Conservation (phyloP, 1,140 invertebrate species). For the Ips nitidus region DNA sequence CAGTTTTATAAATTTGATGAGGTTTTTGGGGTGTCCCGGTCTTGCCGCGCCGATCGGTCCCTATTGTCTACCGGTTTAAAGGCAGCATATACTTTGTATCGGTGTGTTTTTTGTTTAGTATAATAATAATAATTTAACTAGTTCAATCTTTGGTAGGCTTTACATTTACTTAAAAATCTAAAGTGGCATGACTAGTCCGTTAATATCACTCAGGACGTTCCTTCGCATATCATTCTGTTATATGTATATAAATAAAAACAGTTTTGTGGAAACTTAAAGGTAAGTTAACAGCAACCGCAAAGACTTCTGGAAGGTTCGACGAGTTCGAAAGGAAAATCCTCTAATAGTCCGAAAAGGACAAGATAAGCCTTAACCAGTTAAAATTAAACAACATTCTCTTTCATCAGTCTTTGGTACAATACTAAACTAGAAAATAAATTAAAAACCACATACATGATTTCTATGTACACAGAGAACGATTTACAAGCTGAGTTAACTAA, state of each 20-base stretch:
- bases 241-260: too few species aligned
- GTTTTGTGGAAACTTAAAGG: too few species aligned
- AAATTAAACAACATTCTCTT: slow-evolving; percentile 42
- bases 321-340: too few species aligned
- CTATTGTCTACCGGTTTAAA: slow-evolving; percentile 45
- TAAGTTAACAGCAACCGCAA: too few species aligned
- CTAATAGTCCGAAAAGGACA: too few species aligned
- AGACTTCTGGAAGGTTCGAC: too few species aligned
- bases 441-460: slow-evolving; percentile 33
- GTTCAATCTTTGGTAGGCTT: slow-evolving; percentile 52
- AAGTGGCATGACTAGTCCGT: slow-evolving; percentile 49
- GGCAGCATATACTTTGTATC: slow-evolving; percentile 39
- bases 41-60: background rate
- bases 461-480: slow-evolving; percentile 5
- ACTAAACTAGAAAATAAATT: slow-evolving; percentile 43
- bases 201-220: slow-evolving; percentile 48
- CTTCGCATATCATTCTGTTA: slow-evolving; percentile 4
- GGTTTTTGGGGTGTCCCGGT: background rate
- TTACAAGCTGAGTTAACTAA: background rate
- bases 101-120: slow-evolving; percentile 35
- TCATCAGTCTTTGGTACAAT: slow-evolving; percentile 49
- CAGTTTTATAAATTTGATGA: slow-evolving; percentile 23
- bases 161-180: slow-evolving; percentile 42
- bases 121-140: slow-evolving; percentile 46
- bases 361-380: too few species aligned